A percentile compares a stretch with the other conserved stretches of the same genome.
Conservation (phyloP, 2,797 vertebrate genomes). For the Pipistrellus nathusii region DNA sequence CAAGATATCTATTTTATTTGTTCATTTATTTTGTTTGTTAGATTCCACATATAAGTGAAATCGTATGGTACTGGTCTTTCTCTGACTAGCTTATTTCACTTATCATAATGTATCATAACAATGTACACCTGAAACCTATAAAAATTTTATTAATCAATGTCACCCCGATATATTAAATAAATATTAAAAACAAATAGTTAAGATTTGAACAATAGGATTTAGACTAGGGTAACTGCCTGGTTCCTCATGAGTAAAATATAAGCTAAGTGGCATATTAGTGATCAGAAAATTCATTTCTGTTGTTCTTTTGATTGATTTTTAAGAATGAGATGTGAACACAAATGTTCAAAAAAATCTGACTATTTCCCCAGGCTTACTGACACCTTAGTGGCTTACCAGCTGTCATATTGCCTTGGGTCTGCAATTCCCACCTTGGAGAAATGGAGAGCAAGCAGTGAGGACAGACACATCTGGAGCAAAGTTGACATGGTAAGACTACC, state of each 20-base stretch:
- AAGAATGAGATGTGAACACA: constrained; percentile 6
- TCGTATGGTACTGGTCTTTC: neutral
- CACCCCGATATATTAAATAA: neutral
- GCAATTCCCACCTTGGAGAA: neutral
- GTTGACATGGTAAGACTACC: neutral
- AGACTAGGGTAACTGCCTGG: neutral
- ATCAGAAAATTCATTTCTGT: neutral
- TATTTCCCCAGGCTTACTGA: neutral
- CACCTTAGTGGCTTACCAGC: constrained; percentile 1
- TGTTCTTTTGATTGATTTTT: neutral
- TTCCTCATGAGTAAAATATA: neutral
- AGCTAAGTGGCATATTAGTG: neutral
- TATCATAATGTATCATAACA: neutral
- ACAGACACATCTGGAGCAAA: constrained; percentile 24
- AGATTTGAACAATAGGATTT: neutral
- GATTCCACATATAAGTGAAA: neutral
- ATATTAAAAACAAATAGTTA: neutral
- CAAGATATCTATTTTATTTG: neutral
- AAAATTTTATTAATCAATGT: neutral
- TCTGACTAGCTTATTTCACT: neutral
- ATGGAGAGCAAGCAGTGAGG: neutral
- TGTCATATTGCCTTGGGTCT: constrained; percentile 38
- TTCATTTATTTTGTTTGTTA: neutral
- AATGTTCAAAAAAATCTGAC: neutral
- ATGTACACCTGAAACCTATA: neutral